A percentile compares a stretch with the other conserved stretches of the same genome.
Evolutionary conservation across 2,797 vertebrate genomes (phyloP).

Genomic region (Nyctalus aviator): DNA sequence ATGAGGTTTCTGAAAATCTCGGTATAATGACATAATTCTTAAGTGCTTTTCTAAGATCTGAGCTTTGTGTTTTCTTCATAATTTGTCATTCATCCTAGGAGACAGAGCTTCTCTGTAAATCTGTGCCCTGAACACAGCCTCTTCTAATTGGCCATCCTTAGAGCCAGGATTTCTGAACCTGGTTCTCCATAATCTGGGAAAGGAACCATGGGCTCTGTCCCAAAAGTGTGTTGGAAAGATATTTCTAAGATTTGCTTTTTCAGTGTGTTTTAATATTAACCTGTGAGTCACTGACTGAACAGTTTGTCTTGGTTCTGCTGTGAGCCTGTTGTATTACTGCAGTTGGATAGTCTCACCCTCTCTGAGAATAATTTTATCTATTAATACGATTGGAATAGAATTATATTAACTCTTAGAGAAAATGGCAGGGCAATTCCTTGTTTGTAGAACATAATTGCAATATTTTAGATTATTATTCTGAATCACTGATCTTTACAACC

Average conservation of each 20-base stretch:
- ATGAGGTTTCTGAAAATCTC: constrained; percentile 39
- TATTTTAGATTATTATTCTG: constrained; percentile 61
- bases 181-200: constrained; percentile 8
- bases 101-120: constrained; percentile 57
- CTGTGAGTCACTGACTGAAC: constrained; percentile 9
- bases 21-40: not conserved
- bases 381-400: not conserved
- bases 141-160: constrained; percentile 16
- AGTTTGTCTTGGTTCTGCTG: constrained; percentile 19
- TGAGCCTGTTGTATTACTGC: not conserved
- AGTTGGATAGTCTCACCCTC: not conserved
- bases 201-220: constrained; percentile 26
- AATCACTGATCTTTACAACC: constrained; percentile 49
- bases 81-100: constrained; percentile 33
- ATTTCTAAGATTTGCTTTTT: constrained; percentile 53
- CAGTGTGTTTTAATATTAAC: constrained; percentile 48
- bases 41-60: constrained; percentile 31
- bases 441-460: not conserved
- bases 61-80: constrained; percentile 55
- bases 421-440: constrained; percentile 24
- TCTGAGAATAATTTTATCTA: constrained; percentile 54
- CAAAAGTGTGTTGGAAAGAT: constrained; percentile 21
- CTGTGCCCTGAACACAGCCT: constrained; percentile 34
- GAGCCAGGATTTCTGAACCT: constrained; percentile 51
- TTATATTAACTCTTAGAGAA: constrained; percentile 31